Evolutionary conservation across 2,888 invertebrate genomes (phyloP), one percentile per base, ranked within the genome.

Genomic region (Tetragnatha montana): DNA sequence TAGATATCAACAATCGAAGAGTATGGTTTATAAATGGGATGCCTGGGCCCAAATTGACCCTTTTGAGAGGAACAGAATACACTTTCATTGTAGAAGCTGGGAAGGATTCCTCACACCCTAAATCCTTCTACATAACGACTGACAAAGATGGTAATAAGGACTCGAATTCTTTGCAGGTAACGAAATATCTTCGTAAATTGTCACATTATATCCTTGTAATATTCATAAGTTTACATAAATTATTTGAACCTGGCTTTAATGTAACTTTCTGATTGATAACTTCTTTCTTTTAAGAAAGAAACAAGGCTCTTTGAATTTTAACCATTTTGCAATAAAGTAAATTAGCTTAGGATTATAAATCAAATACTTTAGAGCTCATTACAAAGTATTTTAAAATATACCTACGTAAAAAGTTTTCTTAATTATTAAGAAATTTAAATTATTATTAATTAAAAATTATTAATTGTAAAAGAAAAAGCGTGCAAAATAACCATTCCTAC

Each of bases 21-120:
- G 96, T 97, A 19, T 98, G 97, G 97, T 98, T 97, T 94, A 96
- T 98, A 93, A 98, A 98, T 94, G 97, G 97, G 92, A 95, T 96
- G 91, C 95, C 98, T 22, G 97, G 98, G 91, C 98, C 98, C 0
- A 98, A 98, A 94, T 94, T 98, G 60, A 96, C 96, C 83, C 96
- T 98, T 90, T 97, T 97, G 93, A 95, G 97, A 80, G 98, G 97
- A 6, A 95, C 96, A 93, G 97, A 96, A 0, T 92, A 92, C 70
- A 92, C 91, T 60, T 98, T 98, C 93, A 93, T 95, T 47, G 96
- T 98, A 0, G 98, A 98, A 94, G 97, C 97, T 70, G 98, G 98
- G 49, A 95, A 96, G 35, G 94, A 95, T 73, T 96, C 97, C 0
- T 97, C 98, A 14, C 95, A 96, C 92, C 97, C 97, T 93, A 98